Base-by-base conservation (phyloP, 1,140 invertebrate species). In the Teleopsis dalmanni region DNA sequence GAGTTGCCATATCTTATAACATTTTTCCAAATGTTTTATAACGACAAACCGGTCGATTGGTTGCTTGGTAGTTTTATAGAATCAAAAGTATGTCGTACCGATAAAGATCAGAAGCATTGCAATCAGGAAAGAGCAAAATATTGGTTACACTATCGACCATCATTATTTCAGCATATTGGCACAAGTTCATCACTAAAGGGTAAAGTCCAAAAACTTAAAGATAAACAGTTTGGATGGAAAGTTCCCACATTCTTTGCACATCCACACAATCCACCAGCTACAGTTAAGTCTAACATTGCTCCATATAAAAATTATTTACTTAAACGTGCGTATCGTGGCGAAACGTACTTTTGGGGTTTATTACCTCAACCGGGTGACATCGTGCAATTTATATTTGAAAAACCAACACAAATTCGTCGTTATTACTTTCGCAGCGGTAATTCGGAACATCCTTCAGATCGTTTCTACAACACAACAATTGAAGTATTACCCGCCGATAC, bases 31-130 rank as follows among this genome's bases (percentile, higher is more conserved):
- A 90, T 77, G 65, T 68, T 67, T 73, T 88, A 95, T 72, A 89
- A 88, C 62, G 91, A 96, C 62, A 95, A 97, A 73, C 95, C 95
- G 0, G 92, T 96, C 0, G 95, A 98, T 70, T 98, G 95, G 95
- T 73, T 98, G 2, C 73, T 98, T 6, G 91, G 95, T 55, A 85
- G 94, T 71, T 82, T 95, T 44, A 81, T 96, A 25, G 84, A 85
- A 51, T 92, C 93, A 1, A 92, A 92, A 75, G 84, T 91, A 18
- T 98, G 95, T 70, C 85, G 83, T 54, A 83, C 88, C 43, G 88
- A 91, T 56, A 88, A 87, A 69, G 84, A 86, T 67, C 75, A 95
- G 86, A 91, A 92, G 79, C 81, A 88, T 63, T 98, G 94, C 66
- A 81, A 83, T 60, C 80, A 81, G 58, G 85, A 82, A 48, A 89